A percentile compares a stretch with the other conserved stretches of the same genome.
Evolutionary conservation across 35 echinoderm and acorn worm species (phyloP).

Genomic region (Anneissia japonica): DNA sequence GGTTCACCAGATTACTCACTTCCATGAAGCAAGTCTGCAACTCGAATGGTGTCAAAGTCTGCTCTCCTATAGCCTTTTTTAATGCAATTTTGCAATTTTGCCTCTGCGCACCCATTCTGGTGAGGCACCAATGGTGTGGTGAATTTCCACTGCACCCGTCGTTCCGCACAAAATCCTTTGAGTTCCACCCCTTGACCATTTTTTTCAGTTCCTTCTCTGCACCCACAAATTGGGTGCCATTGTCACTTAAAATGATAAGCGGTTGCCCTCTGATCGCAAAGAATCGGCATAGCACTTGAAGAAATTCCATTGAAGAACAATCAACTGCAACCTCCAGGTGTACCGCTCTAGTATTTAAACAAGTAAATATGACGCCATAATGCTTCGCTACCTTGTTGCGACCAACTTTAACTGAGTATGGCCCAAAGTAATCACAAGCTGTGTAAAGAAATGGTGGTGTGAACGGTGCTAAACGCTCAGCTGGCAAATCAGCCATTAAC

Average conservation of each 20-base stretch:
- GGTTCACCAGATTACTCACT: conserved; percentile 46
- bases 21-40: conserved; percentile 38
- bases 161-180: conserved; percentile 55
- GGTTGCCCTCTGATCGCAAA: conserved; percentile 59
- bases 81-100: conserved; percentile 46
- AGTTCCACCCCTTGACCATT: conserved; percentile 53
- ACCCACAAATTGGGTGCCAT: conserved; percentile 53
- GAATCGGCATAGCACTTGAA: conserved; percentile 46
- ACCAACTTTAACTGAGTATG: conserved; percentile 30
- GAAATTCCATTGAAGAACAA: conserved; percentile 61
- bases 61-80: conserved; percentile 52
- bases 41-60: conserved; percentile 31
- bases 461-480: conserved; percentile 31
- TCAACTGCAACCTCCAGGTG: conserved; percentile 52
- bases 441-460: conserved; percentile 49
- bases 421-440: conserved; percentile 65
- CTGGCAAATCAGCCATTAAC: conserved; percentile 47
- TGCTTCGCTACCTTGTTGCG: conserved; percentile 48
- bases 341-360: conserved; percentile 50
- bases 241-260: conserved; percentile 40
- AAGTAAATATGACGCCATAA: conserved; percentile 67
- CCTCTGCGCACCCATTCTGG: conserved; percentile 49
- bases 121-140: conserved; percentile 44
- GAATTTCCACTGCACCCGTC: conserved; percentile 41
- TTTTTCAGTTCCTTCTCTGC: conserved; percentile 40